Evolutionary conservation across 2,113 vertebrate species (phyloP).

Genomic region (Chlamydotis undulata): DNA sequence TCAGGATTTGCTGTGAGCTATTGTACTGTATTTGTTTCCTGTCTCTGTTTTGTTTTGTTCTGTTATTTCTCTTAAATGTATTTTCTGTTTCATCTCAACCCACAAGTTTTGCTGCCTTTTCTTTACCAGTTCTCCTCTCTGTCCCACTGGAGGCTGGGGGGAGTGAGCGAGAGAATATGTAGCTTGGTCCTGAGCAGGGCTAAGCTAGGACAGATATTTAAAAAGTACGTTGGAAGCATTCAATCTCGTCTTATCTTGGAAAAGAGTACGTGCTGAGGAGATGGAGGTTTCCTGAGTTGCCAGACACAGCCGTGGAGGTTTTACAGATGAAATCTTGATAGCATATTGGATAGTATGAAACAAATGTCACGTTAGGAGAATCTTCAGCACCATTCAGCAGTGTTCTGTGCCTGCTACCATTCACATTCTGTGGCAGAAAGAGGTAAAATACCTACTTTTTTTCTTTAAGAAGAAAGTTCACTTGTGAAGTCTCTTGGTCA

Average conservation of each 20-base stretch:
- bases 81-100: no score
- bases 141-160: no score
- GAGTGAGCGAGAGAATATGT: no score
- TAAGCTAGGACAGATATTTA: no score
- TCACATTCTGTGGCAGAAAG: accelerated
- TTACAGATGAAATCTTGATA: neutral
- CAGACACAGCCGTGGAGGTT: accelerated
- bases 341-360: neutral
- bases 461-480: neutral
- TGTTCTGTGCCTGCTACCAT: neutral
- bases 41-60: no score
- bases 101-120: no score
- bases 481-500: neutral
- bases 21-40: no score
- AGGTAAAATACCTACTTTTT: neutral
- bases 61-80: no score
- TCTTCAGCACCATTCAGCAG: neutral
- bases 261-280: neutral
- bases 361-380: neutral
- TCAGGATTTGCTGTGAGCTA: no score
- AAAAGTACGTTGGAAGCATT: neutral
- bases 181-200: no score
- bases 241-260: no score
- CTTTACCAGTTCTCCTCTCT: no score
- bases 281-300: neutral